Base-by-base conservation (phyloP, 2,797 vertebrate species). In the Botia kubotai region DNA sequence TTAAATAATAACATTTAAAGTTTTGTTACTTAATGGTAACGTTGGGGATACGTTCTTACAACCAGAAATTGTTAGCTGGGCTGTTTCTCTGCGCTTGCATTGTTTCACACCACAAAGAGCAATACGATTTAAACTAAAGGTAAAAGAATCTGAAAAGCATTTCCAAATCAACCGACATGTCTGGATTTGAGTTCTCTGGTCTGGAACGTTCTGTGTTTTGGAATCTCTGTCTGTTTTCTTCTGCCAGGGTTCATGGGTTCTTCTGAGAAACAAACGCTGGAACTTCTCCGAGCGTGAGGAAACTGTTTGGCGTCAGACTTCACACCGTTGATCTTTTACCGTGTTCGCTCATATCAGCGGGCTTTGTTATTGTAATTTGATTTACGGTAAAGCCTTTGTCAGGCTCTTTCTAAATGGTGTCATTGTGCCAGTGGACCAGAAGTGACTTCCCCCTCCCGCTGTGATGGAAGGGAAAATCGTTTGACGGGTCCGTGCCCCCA, bases 391-490 rank as follows among this genome's bases (percentile, higher is more conserved):
- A 85, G 70, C 75, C 82, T 84, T 80, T 79, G 36, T 79, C 52
- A 2, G 21, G 70, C 68, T 19, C 66, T 62, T 19, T 14, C 67
- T 86, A 66, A 86, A 84, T 81, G 63, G 81, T 26, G 72, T 75
- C 67, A 83, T 83, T 84, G 85, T 84, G 36, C 63, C 66, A 65
- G 19, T 29, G 55, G 65, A 33, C 29, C 67, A 62, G 75, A 84
- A 81, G 77, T 75, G 83, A 86, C 83, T 83, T 84, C 85, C 85
- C 85, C 85, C 83, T 84, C 85, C 85, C 43, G 81, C 83, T 83
- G 85, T 50, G 53, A 70, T 75, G 72, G 48, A 70, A 57, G 69
- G 82, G 73, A 75, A 81, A 84, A 84, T 84, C 80, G 84, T 83
- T 79, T 76, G 75, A 55, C 74, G 83, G 83, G 60, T 77, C 77